Conservation (phyloP, 35 echinoderm and acorn worm species). For the Diadema setosum region DNA sequence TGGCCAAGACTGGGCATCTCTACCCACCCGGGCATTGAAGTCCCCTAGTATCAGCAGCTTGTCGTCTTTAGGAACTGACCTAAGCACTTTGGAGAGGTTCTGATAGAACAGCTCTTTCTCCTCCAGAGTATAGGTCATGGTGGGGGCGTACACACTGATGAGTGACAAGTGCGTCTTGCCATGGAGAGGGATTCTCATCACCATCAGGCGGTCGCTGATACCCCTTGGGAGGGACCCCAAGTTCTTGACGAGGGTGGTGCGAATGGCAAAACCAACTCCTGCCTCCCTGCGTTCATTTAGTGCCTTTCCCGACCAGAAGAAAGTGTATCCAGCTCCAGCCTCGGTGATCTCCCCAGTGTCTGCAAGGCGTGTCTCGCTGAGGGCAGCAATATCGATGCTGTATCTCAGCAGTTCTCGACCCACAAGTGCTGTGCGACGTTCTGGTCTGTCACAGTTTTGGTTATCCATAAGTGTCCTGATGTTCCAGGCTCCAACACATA, state of each 20-base stretch:
- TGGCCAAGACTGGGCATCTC: too few relatives aligned
- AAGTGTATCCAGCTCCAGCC: neutral
- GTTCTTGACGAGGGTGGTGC: neutral
- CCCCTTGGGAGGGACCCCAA: neutral
- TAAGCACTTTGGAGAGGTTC: too few relatives aligned
- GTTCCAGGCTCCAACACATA: conserved; percentile 8
- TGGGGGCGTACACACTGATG: neutral
- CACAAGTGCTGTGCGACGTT: neutral
- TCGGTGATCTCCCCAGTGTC: neutral
- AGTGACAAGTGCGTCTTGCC: neutral
- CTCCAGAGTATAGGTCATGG: neutral
- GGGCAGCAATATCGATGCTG: neutral
- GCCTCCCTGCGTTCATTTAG: neutral
- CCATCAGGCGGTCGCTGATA: too few relatives aligned
- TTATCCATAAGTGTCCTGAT: neutral
- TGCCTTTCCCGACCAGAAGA: too few relatives aligned
- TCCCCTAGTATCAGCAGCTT: too few relatives aligned
- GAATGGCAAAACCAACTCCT: neutral
- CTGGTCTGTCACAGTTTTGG: neutral
- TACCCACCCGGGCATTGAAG: too few relatives aligned
- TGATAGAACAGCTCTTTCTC: too few relatives aligned
- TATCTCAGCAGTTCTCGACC: too few relatives aligned
- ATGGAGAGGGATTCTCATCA: too few relatives aligned
- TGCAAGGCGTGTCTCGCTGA: neutral
- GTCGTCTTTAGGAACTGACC: too few relatives aligned